Evolutionary conservation across 2,797 vertebrate genomes (phyloP).

Genomic region (Pipistrellus pygmaeus): DNA sequence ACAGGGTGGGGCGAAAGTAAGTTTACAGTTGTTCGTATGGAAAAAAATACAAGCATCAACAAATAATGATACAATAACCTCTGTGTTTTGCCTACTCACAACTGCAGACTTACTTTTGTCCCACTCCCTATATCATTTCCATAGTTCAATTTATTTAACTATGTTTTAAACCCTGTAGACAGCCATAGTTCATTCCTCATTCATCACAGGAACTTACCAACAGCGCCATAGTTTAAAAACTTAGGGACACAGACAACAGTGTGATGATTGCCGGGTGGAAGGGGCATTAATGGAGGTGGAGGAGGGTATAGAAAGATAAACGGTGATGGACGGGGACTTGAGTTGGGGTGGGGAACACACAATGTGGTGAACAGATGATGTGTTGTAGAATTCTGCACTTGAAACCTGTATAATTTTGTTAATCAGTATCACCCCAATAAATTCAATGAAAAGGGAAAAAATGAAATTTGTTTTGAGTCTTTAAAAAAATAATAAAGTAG

Average conservation of each 20-base stretch:
- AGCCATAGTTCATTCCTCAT: not conserved
- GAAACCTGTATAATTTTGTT: not conserved
- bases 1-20: not conserved
- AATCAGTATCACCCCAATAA: not conserved
- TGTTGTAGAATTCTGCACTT: not conserved
- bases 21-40: not conserved
- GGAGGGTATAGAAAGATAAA: not conserved
- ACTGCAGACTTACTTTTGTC: not conserved
- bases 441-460: not conserved
- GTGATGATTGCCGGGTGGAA: not conserved
- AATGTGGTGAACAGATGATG: not conserved
- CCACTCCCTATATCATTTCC: not conserved
- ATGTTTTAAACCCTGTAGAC: not conserved
- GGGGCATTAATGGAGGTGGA: not conserved
- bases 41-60: not conserved
- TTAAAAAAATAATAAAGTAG: not conserved
- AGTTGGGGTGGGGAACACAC: not conserved
- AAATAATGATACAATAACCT: not conserved
- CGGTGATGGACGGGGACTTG: not conserved
- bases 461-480: not conserved
- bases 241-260: not conserved
- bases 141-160: slow-evolving; percentile 2
- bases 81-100: not conserved
- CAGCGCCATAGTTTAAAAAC: not conserved
- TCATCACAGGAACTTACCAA: not conserved